Base-by-base conservation (phyloP, 2,888 invertebrate genomes). In the Trachelus troglodyta region DNA sequence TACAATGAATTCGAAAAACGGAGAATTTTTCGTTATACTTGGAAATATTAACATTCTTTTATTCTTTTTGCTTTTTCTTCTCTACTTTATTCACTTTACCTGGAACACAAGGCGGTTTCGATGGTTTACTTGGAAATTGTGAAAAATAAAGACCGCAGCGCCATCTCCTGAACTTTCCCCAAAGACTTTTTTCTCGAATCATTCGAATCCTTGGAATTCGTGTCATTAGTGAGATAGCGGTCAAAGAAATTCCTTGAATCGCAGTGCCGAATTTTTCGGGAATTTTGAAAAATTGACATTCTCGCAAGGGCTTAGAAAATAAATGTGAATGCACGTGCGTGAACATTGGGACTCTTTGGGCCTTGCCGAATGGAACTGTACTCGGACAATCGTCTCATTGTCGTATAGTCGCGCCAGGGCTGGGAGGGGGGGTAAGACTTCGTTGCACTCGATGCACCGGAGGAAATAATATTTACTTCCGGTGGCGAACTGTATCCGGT, bases 391-490 rank as follows among this genome's bases (percentile, higher is more conserved):
- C 86, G 85, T 73, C 76, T 85, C 87, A 88, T 89, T 89, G 89
- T 89, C 83, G 82, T 77, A 40, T 73, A 79, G 40, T 31, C 0
- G 6, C 15, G 12, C 12, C 9, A 9, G 31, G 30, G 31, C 31
- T 1, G 31, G 1, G 12, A 68, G 33, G 1, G 35, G 69, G 12
- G 34, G 11, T 1, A 23, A 34, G 34, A 3, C 71, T 12, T 15
- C 34, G 35, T 15, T 73, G 76, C 35, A 12, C 31, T 35, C 73
- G 31, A 37, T 30, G 77, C 76, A 75, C 34, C 80, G 77, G 68
- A 76, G 81, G 81, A 85, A 89, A 89, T 88, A 89, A 89, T 88
- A 87, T 88, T 89, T 87, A 87, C 89, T 87, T 89, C 89, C 88
- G 87, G 87, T 79, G 76, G 79, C 80, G 75, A 81, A 80, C 80